A percentile compares a stretch with the other conserved stretches of the same genome.
phyloP scores from a whole-genome alignment of 2,113 vertebrate species.

The Phrynosoma blainvillii region DNA sequence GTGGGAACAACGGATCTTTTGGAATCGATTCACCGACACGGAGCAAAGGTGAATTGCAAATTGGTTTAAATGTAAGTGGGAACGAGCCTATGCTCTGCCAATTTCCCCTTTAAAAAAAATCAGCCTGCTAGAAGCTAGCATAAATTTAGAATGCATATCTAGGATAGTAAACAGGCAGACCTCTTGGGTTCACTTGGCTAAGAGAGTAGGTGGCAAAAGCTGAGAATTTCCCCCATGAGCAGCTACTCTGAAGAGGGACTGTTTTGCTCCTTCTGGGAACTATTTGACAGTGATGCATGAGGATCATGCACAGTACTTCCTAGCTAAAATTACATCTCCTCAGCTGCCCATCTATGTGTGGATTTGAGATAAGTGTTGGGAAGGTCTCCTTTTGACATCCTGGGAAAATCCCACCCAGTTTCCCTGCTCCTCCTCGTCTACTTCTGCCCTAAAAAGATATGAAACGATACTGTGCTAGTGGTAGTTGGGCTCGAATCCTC shows the following conservation, averaged over 20 bases:
- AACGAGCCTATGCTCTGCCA: background rate
- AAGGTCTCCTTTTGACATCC: conserved; percentile 62
- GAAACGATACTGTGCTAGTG: background rate
- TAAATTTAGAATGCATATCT: background rate
- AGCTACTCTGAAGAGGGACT: background rate
- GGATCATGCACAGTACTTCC: background rate
- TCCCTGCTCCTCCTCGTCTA: conserved; percentile 36
- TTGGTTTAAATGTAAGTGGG: too few species aligned
- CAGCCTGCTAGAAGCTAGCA: background rate
- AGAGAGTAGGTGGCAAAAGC: background rate
- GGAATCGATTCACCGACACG: too few species aligned
- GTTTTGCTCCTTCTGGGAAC: conserved; percentile 41
- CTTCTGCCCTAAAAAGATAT: background rate
- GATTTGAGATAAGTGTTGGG: conserved; percentile 22
- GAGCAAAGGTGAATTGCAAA: too few species aligned
- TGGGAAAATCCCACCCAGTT: conserved; percentile 65
- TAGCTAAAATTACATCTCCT: conserved; percentile 17
- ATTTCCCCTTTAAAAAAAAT: background rate
- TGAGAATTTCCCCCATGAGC: conserved; percentile 33
- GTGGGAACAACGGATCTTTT: too few species aligned
- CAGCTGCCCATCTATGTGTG: background rate
- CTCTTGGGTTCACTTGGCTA: background rate
- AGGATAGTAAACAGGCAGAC: background rate
- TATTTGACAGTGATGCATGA: background rate
- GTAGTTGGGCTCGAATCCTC: background rate